Conservation (phyloP, 2,797 vertebrate species). For the Argyrosomus regius region DNA sequence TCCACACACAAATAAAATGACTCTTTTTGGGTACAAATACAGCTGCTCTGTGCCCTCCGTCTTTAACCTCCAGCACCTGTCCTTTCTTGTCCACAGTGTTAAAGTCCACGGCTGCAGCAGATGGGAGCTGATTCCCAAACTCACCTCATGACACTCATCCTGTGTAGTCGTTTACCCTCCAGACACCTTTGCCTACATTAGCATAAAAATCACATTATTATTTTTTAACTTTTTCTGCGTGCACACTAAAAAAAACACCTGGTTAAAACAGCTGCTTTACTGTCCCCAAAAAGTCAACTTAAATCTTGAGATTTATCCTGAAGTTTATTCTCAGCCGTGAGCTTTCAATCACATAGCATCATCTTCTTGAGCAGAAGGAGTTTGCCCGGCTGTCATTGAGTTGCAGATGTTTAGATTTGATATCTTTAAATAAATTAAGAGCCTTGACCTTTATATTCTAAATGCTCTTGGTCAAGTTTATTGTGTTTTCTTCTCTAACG, state of each 20-base stretch:
- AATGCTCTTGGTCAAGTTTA: background rate
- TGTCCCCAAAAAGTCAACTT: background rate
- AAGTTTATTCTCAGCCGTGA: background rate
- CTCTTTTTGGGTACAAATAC: slow-evolving; percentile 39
- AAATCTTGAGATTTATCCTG: background rate
- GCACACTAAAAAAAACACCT: background rate
- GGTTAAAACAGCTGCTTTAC: background rate
- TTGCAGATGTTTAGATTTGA: background rate
- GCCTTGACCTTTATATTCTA: no score
- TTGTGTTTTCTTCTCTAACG: background rate
- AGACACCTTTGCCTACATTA: slow-evolving; percentile 71
- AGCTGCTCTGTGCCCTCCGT: slow-evolving; percentile 43
- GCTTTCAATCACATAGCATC: background rate
- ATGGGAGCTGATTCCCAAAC: slow-evolving; percentile 71
- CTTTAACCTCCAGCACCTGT: slow-evolving; percentile 67
- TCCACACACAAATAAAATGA: slow-evolving; percentile 18
- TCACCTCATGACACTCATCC: slow-evolving; percentile 74
- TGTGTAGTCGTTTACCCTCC: slow-evolving; percentile 76
- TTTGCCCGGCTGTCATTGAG: background rate
- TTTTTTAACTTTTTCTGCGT: slow-evolving; percentile 35
- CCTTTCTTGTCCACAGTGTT: slow-evolving; percentile 70
- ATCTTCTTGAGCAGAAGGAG: background rate
- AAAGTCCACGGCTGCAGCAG: slow-evolving; percentile 66
- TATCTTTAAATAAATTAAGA: no score
- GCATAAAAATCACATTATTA: slow-evolving; percentile 58